phyloP scores from a whole-genome alignment of 2,888 invertebrate species.

The Ormyrus labotus region DNA sequence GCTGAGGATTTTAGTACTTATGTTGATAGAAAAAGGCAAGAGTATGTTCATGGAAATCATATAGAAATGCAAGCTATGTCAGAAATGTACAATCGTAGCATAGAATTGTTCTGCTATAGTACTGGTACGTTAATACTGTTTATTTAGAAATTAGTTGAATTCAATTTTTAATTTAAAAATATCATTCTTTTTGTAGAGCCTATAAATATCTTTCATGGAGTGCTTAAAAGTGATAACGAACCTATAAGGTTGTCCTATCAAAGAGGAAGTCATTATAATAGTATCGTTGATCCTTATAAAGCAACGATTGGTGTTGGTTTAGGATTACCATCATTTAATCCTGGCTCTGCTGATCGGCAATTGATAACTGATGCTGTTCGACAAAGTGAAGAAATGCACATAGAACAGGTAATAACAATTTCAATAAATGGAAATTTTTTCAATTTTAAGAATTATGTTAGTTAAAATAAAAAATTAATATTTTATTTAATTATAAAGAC shows the following conservation, averaged over 20 bases:
- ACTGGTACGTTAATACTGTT: slow-evolving; percentile 77
- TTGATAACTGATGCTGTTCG: slow-evolving; percentile 85
- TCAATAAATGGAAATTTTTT: background rate
- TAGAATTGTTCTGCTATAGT: slow-evolving; percentile 90
- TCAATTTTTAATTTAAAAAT: slow-evolving; percentile 2
- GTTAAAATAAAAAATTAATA: background rate
- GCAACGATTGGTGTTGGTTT: slow-evolving; percentile 89
- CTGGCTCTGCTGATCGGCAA: slow-evolving; percentile 84
- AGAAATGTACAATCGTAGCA: slow-evolving; percentile 91
- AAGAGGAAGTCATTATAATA: slow-evolving; percentile 91
- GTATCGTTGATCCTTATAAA: slow-evolving; percentile 90
- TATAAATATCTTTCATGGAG: slow-evolving; percentile 90
- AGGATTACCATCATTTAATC: slow-evolving; percentile 88
- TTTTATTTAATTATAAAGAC: slow-evolving; percentile 77
- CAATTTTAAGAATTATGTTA: slow-evolving; percentile 4
- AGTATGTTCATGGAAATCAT: slow-evolving; percentile 91
- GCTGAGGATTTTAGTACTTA: slow-evolving; percentile 93
- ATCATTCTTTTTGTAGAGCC: slow-evolving; percentile 79
- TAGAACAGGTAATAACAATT: slow-evolving; percentile 81
- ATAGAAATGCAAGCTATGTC: slow-evolving; percentile 94
- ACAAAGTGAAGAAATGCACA: slow-evolving; percentile 86
- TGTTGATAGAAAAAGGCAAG: slow-evolving; percentile 86
- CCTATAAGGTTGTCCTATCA: slow-evolving; percentile 92
- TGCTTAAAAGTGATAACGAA: slow-evolving; percentile 85
- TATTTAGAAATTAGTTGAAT: background rate